Conservation (phyloP, 2,888 invertebrate species). For the Rhabditoides inermis region DNA sequence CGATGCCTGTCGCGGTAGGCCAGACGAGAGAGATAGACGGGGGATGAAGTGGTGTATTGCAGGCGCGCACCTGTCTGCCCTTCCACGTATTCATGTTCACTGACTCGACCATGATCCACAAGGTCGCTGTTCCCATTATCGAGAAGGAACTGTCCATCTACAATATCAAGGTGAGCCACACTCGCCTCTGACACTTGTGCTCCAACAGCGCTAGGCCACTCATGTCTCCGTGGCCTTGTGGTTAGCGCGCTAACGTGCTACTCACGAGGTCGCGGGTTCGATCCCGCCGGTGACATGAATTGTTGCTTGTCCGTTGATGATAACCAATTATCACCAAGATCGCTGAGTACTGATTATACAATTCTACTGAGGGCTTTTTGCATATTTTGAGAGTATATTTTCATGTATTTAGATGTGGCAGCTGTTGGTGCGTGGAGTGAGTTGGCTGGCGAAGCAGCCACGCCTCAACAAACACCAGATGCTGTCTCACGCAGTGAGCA, state of each 20-base stretch:
- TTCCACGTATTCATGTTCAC: slow-evolving; percentile 8
- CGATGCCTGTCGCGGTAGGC: not conserved
- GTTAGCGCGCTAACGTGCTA: not conserved
- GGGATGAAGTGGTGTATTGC: too few relatives aligned
- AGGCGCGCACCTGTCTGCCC: slow-evolving; percentile 1
- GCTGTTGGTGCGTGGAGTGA: slow-evolving; percentile 8
- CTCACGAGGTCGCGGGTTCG: too few relatives aligned
- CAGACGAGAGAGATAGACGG: too few relatives aligned
- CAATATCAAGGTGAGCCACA: slow-evolving; percentile 1
- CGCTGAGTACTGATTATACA: not conserved
- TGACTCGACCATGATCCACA: not conserved
- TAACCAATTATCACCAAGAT: too few relatives aligned
- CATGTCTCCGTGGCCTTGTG: not conserved
- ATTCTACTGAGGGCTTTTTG: not conserved
- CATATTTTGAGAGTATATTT: not conserved
- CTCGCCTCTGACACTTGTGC: too few relatives aligned
- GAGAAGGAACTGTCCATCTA: slow-evolving; percentile 7
- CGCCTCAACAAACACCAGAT: too few relatives aligned
- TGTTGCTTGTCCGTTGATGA: too few relatives aligned
- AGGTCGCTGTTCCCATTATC: slow-evolving; percentile 5
- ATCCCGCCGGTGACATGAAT: too few relatives aligned
- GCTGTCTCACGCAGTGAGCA: slow-evolving; percentile 10
- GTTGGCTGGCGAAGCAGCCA: slow-evolving; percentile 11
- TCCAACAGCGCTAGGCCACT: too few relatives aligned
- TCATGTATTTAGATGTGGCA: slow-evolving; percentile 15